These are phyloP conservation scores for Dipus sagitta DNA, from an alignment of 2,797 vertebrate species.

Conservation along the genomic window DNA sequence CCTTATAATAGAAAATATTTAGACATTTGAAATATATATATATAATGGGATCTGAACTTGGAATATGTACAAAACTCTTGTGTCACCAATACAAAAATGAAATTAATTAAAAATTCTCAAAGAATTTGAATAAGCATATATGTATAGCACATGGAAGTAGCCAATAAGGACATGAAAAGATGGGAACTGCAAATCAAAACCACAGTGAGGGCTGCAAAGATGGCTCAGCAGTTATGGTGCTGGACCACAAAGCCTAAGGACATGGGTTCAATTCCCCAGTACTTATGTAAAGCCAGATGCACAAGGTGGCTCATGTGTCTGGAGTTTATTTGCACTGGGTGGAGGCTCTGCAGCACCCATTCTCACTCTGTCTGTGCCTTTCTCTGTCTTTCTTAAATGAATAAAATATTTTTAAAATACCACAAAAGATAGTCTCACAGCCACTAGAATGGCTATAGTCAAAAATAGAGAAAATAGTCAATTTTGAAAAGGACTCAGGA, in stretches of 20 bases:
- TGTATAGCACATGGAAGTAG: neutral
- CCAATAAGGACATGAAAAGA: neutral
- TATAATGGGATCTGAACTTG: neutral
- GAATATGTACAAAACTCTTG: neutral
- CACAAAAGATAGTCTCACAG: neutral
- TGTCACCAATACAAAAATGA: slow-evolving; percentile 36
- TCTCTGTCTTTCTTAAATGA: too few relatives aligned
- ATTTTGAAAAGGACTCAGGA: neutral
- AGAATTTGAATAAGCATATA: neutral
- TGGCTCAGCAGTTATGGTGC: too few relatives aligned
- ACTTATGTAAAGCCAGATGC: too few relatives aligned
- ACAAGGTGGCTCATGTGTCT: too few relatives aligned
- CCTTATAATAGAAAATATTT: neutral
- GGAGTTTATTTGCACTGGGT: too few relatives aligned
- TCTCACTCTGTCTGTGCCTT: too few relatives aligned
- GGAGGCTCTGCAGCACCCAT: too few relatives aligned
- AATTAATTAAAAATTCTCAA: slow-evolving; percentile 18
- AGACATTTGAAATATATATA: neutral
- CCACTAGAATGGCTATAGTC: neutral
- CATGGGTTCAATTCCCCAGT: too few relatives aligned
- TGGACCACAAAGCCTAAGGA: too few relatives aligned
- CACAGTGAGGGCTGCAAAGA: neutral
- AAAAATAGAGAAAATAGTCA: neutral
- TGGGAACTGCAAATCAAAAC: slow-evolving; percentile 24
- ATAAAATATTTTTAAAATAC: too few relatives aligned